These are phyloP conservation scores for Chelonus insularis DNA, from an alignment of 1,140 invertebrate genomes.

Conservation along the genomic window DNA sequence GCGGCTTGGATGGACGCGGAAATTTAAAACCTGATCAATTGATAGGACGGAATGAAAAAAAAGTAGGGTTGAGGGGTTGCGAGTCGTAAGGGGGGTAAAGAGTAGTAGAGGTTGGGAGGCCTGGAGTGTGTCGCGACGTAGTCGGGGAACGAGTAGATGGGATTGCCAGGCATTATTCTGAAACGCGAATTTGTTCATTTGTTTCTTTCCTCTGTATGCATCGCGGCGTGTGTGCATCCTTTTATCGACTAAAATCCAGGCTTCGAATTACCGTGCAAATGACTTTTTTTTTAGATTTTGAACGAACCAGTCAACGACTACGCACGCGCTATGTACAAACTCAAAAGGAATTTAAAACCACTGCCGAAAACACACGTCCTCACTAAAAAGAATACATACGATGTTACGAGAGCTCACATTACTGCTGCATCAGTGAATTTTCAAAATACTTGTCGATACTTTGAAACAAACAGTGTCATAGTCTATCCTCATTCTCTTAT, in stretches of 20 bases:
- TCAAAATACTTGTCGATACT: conserved; percentile 20
- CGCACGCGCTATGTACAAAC: conserved; percentile 42
- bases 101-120: conserved; percentile 31
- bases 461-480: neutral
- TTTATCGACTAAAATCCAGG: conserved; percentile 62
- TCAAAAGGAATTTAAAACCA: conserved; percentile 60
- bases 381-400: conserved; percentile 28
- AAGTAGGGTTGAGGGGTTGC: conserved; percentile 57
- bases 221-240: conserved; percentile 57
- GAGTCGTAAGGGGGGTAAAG: conserved; percentile 31
- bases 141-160: conserved; percentile 50
- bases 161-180: conserved; percentile 61
- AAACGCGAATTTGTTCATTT: conserved; percentile 62
- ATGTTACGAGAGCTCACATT: conserved; percentile 33
- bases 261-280: conserved; percentile 63
- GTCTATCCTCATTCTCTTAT: neutral
- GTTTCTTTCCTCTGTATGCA: conserved; percentile 61
- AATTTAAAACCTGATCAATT: conserved; percentile 63
- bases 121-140: conserved; percentile 26
- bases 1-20: conserved; percentile 57
- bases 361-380: conserved; percentile 37
- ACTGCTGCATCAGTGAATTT: conserved; percentile 35
- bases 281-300: conserved; percentile 50
- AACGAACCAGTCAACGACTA: conserved; percentile 18
- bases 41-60: conserved; percentile 61